Conservation (phyloP, 2,113 vertebrate genomes). For the Sciurus niger region DNA sequence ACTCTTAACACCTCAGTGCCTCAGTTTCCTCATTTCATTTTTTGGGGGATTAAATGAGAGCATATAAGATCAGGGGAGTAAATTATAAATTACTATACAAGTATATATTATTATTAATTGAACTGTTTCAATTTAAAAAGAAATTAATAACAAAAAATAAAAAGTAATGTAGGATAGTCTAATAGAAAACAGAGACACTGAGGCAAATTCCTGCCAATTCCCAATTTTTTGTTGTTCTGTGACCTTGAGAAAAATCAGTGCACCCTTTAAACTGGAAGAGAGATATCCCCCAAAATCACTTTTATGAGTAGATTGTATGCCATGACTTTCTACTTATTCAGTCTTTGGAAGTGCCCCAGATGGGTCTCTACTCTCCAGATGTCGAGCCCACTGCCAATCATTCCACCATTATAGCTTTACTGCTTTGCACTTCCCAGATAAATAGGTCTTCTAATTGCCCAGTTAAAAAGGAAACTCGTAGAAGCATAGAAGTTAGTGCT, state of each 20-base stretch:
- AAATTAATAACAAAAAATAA: background rate
- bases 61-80: background rate
- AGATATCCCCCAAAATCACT: background rate
- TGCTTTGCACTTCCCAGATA: background rate
- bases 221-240: background rate
- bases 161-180: background rate
- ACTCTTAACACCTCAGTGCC: background rate
- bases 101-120: background rate
- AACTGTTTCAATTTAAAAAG: slow-evolving; percentile 22
- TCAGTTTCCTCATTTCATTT: background rate
- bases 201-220: background rate
- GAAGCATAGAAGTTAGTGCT: background rate
- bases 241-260: slow-evolving; percentile 9
- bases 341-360: background rate
- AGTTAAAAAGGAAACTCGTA: background rate
- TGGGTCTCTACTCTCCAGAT: background rate
- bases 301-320: background rate
- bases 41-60: slow-evolving; percentile 2
- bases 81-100: background rate
- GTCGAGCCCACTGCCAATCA: background rate
- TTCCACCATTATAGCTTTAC: background rate
- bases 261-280: background rate
- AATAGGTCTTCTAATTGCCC: background rate
- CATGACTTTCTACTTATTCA: background rate
- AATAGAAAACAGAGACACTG: background rate